Evolutionary conservation across 2,888 invertebrate species (phyloP).

Genomic region (Lycaena phlaeas): DNA sequence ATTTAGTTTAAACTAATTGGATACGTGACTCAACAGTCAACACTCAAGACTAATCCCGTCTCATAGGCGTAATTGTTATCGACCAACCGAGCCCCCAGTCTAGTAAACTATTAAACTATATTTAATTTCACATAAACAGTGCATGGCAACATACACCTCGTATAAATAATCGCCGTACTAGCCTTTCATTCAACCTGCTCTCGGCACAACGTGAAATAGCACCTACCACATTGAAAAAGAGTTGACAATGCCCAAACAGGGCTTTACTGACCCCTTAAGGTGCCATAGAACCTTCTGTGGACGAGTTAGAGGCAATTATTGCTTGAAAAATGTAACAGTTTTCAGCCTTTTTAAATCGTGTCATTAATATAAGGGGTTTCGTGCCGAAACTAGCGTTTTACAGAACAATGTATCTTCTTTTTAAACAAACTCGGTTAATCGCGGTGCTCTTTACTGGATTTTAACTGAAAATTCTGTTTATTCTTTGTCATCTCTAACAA

Average conservation of each 20-base stretch:
- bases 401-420: conserved; percentile 59
- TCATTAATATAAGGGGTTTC: conserved; percentile 53
- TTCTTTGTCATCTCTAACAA: conserved; percentile 10
- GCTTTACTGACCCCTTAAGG: conserved; percentile 20
- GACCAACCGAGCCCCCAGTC: conserved; percentile 41
- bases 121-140: conserved; percentile 61
- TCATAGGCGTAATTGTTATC: conserved; percentile 27
- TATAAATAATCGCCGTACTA: conserved; percentile 45
- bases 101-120: conserved; percentile 62
- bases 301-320: conserved; percentile 28
- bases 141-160: conserved; percentile 51
- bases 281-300: conserved; percentile 26
- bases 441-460: conserved; percentile 36
- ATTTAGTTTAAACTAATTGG: background rate
- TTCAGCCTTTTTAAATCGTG: conserved; percentile 41
- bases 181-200: conserved; percentile 40
- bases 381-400: conserved; percentile 68
- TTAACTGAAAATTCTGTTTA: conserved; percentile 22
- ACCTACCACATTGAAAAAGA: conserved; percentile 32
- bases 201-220: conserved; percentile 33
- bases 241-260: conserved; percentile 35
- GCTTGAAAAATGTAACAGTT: conserved; percentile 25
- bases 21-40: conserved; percentile 11
- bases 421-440: conserved; percentile 49
- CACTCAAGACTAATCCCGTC: conserved; percentile 10